These are phyloP conservation scores for Chromis chromis DNA, from an alignment of 2,797 vertebrate species.

Conservation along the genomic window DNA sequence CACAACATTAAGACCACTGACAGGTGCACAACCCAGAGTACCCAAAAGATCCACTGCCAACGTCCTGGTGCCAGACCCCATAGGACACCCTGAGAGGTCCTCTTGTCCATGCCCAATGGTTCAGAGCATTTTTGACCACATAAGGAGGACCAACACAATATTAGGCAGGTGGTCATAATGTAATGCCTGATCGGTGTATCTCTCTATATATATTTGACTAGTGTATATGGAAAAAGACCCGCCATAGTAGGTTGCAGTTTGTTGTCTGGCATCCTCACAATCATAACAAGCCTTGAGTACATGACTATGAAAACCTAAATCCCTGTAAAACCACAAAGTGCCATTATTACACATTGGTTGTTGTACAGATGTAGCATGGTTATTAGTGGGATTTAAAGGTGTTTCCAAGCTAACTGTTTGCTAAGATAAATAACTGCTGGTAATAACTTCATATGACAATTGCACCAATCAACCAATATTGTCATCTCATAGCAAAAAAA, in stretches of 20 bases:
- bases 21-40: too few species aligned
- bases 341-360: neutral
- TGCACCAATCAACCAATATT: neutral
- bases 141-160: too few species aligned
- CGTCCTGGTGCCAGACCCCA: too few species aligned
- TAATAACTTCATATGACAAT: neutral
- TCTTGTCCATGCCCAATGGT: too few species aligned
- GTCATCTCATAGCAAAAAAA: neutral
- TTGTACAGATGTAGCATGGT: neutral
- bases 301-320: neutral
- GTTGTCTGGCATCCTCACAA: too few species aligned
- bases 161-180: too few species aligned
- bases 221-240: neutral
- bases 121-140: too few species aligned
- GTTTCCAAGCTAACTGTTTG: neutral
- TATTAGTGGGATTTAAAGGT: neutral
- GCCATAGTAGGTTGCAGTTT: neutral
- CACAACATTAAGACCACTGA: too few species aligned
- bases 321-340: neutral
- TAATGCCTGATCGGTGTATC: too few species aligned
- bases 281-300: too few species aligned
- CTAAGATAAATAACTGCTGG: neutral
- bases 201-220: neutral
- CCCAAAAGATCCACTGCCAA: too few species aligned
- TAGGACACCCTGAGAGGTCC: too few species aligned